A percentile compares a stretch with the other conserved stretches of the same genome.
Conservation (phyloP, 1,140 invertebrate species). For the Tribolium castaneum region DNA sequence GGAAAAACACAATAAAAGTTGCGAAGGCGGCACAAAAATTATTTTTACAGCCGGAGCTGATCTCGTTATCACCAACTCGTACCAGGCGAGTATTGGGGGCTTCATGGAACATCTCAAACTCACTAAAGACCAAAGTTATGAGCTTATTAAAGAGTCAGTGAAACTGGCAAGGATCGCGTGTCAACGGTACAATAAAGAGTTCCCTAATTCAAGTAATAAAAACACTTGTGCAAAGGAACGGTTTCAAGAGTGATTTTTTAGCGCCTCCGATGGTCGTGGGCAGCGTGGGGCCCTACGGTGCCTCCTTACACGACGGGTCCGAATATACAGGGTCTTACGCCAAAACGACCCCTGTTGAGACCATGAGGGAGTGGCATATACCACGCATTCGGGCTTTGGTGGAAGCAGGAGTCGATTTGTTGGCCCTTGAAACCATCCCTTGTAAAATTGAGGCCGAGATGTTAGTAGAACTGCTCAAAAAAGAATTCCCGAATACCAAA, state of each 20-base stretch:
- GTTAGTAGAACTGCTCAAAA: constrained; percentile 77
- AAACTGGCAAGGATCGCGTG: constrained; percentile 74
- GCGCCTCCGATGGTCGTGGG: constrained; percentile 75
- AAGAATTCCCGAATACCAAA: constrained; percentile 76
- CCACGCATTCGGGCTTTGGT: constrained; percentile 81
- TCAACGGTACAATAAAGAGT: constrained; percentile 69
- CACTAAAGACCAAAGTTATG: constrained; percentile 70
- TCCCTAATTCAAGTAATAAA: constrained; percentile 53
- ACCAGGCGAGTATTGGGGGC: constrained; percentile 86
- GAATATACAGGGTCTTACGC: constrained; percentile 91
- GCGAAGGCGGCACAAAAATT: neutral
- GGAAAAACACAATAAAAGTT: neutral
- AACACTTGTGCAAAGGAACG: neutral
- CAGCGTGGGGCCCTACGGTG: constrained; percentile 92
- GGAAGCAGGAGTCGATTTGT: constrained; percentile 80
- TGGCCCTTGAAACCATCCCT: constrained; percentile 92
- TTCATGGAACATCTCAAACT: constrained; percentile 78
- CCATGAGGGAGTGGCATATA: constrained; percentile 84
- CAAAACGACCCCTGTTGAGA: constrained; percentile 72
- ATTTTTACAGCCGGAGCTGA: constrained; percentile 79
- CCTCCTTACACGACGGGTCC: constrained; percentile 86
- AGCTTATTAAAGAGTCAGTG: constrained; percentile 78
- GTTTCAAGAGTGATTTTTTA: neutral
- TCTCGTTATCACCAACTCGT: constrained; percentile 87
- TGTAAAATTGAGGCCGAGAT: constrained; percentile 83